These are phyloP conservation scores for Thysanoteuthis rhombus DNA, from an alignment of 2,888 invertebrate genomes.

Conservation along the genomic window DNA sequence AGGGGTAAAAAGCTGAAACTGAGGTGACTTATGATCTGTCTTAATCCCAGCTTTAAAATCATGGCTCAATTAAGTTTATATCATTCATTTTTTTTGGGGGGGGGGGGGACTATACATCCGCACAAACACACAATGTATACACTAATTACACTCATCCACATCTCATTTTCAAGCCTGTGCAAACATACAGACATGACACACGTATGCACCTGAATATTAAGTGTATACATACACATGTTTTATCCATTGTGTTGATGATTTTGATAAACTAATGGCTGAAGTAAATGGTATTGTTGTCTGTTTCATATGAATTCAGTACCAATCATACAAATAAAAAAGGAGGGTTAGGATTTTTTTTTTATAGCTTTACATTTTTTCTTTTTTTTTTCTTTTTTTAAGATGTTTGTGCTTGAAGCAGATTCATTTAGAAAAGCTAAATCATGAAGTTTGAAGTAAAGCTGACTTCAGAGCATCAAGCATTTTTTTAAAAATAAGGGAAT, in stretches of 20 bases:
- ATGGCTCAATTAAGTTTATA: neutral
- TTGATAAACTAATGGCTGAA: neutral
- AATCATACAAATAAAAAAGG: neutral
- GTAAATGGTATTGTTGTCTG: neutral
- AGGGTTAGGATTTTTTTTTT: neutral
- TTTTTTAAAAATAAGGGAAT: neutral
- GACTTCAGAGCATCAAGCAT: neutral
- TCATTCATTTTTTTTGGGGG: neutral
- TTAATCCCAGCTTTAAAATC: neutral
- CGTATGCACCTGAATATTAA: neutral
- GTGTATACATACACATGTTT: neutral
- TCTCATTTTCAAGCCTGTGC: neutral
- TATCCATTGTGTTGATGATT: neutral
- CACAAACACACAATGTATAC: too few species aligned
- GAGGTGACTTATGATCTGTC: neutral
- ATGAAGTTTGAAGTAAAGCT: neutral
- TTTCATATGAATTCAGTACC: neutral
- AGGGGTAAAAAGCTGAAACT: neutral
- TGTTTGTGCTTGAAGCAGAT: constrained; percentile 17
- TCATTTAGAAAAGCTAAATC: neutral
- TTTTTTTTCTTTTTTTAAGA: neutral
- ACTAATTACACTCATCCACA: neutral
- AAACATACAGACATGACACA: neutral
- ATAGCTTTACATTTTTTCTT: neutral
- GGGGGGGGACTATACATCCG: too few species aligned